Evolutionary conservation across 2,113 vertebrate genomes (phyloP).

Genomic region (Labrus mixtus): DNA sequence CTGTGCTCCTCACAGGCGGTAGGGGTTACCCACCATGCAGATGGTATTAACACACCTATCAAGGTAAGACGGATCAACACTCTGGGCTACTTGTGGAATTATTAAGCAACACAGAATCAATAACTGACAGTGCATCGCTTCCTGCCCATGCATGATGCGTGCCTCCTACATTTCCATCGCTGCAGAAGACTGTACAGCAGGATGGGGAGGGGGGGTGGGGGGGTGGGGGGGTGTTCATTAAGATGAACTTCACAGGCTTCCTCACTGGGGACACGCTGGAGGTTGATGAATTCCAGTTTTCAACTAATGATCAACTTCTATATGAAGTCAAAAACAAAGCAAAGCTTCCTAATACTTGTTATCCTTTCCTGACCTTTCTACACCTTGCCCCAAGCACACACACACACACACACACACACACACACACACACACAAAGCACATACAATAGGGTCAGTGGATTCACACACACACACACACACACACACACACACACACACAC

Average conservation of each 20-base stretch:
- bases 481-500: slow-evolving; percentile 5
- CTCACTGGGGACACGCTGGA: slow-evolving; percentile 71
- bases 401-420: slow-evolving; percentile 27
- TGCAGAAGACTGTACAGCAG: slow-evolving; percentile 33
- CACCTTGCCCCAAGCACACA: slow-evolving; percentile 67
- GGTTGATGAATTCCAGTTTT: slow-evolving; percentile 80
- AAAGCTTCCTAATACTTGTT: slow-evolving; percentile 70
- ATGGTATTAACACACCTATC: slow-evolving; percentile 81
- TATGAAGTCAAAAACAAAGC: slow-evolving; percentile 74
- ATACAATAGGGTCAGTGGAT: slow-evolving; percentile 13
- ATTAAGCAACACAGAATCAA: slow-evolving; percentile 77
- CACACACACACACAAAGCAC: slow-evolving; percentile 32
- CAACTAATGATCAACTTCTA: slow-evolving; percentile 81
- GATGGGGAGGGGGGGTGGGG: neutral
- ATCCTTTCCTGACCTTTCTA: slow-evolving; percentile 75
- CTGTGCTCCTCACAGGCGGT: slow-evolving; percentile 51
- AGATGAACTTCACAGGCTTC: slow-evolving; percentile 74
- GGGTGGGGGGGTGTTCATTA: slow-evolving; percentile 67
- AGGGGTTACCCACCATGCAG: slow-evolving; percentile 71
- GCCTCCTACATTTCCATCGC: slow-evolving; percentile 62
- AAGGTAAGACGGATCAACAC: slow-evolving; percentile 81
- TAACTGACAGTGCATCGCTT: slow-evolving; percentile 64
- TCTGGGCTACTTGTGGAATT: slow-evolving; percentile 73
- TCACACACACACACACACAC: slow-evolving; percentile 26
- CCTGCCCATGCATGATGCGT: slow-evolving; percentile 64